These are phyloP conservation scores for Ornithorhynchus anatinus DNA, from an alignment of 2,113 vertebrate species.

Conservation along the genomic window DNA sequence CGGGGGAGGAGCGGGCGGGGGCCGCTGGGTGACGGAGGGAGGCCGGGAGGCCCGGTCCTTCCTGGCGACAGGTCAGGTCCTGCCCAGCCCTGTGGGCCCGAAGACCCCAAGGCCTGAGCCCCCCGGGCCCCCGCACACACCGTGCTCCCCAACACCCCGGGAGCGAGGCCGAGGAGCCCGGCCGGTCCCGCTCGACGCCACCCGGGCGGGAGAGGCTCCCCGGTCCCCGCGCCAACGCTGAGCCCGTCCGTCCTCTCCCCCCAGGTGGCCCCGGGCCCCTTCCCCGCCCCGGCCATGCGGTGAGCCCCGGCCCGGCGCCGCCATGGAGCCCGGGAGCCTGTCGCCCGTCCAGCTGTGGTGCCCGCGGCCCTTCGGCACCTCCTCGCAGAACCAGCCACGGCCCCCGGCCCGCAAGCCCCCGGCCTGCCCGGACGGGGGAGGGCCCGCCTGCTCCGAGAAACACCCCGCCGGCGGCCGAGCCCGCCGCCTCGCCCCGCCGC, in stretches of 20 bases:
- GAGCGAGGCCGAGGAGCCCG: neutral
- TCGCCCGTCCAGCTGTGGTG: conserved; percentile 93
- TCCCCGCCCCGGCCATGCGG: neutral
- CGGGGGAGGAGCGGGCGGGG: neutral
- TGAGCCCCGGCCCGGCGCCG: conserved; percentile 3
- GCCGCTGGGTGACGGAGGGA: neutral
- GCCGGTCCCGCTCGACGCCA: too few species aligned
- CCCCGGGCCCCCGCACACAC: neutral
- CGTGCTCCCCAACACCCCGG: neutral
- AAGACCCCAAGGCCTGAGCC: neutral
- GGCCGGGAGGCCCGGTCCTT: neutral
- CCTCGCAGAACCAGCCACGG: conserved; percentile 84
- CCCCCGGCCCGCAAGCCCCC: conserved; percentile 58
- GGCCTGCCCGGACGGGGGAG: conserved; percentile 46
- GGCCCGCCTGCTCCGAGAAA: conserved; percentile 79
- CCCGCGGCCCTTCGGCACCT: conserved; percentile 90
- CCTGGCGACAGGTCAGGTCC: neutral
- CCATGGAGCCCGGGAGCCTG: conserved; percentile 89
- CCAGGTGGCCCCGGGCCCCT: conserved; percentile 25
- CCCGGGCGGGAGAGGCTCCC: neutral
- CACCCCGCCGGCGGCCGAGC: conserved; percentile 69
- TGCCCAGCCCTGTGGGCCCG: neutral
- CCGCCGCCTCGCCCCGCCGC: conserved; percentile 32
- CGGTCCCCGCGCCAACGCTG: neutral
- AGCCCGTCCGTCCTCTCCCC: conserved; percentile 4